Percentiles rank a stretch among this genome's conserved stretches.
phyloP scores from a whole-genome alignment of 2,797 vertebrate species.

The Gymnothorax javanicus region DNA sequence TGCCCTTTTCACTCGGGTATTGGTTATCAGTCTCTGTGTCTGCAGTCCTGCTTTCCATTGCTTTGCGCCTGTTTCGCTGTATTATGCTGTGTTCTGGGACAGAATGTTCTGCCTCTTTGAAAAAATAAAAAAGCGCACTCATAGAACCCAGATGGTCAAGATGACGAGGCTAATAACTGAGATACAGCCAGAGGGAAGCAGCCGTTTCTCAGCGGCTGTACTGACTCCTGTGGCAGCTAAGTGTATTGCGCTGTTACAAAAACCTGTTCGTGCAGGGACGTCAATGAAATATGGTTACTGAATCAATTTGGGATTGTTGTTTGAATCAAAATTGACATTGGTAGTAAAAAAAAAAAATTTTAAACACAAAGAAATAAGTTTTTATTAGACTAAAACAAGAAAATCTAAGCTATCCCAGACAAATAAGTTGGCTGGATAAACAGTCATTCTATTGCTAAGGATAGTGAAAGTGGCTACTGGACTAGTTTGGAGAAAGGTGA shows the following conservation, averaged over 20 bases:
- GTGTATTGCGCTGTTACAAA: neutral
- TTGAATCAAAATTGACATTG: neutral
- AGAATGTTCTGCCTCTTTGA: neutral
- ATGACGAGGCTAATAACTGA: neutral
- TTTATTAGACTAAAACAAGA: neutral
- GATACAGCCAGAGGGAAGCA: neutral
- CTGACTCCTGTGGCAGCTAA: neutral
- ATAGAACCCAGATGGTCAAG: neutral
- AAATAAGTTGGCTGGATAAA: neutral
- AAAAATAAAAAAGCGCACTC: neutral
- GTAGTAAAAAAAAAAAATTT: neutral
- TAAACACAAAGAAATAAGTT: neutral
- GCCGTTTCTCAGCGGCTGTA: neutral
- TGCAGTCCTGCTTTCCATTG: neutral
- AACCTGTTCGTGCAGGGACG: neutral
- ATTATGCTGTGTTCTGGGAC: conserved; percentile 3
- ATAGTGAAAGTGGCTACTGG: neutral
- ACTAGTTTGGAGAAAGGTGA: neutral
- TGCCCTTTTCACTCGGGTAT: neutral
- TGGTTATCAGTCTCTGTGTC: neutral
- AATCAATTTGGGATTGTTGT: neutral
- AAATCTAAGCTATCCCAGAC: neutral
- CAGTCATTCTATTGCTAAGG: neutral
- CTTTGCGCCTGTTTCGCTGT: neutral
- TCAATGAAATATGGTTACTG: neutral